Percentiles rank a stretch among this genome's conserved stretches.
These are phyloP conservation scores for Saccopteryx leptura DNA, from an alignment of 2,113 vertebrate genomes.

Conservation along the genomic window DNA sequence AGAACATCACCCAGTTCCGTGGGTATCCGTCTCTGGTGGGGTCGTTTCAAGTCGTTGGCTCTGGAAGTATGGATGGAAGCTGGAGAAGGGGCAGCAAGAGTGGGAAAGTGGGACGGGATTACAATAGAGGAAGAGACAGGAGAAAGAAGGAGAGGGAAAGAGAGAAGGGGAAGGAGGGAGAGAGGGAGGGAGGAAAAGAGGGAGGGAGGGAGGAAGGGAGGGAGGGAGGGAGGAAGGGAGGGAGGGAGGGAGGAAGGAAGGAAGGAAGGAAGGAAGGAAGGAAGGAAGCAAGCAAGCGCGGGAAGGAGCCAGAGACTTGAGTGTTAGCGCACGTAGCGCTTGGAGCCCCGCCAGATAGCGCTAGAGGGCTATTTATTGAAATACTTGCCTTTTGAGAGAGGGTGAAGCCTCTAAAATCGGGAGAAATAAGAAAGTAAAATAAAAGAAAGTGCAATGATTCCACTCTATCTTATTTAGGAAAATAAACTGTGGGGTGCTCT, in stretches of 20 bases:
- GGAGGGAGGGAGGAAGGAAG: not conserved
- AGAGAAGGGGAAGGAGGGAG: not conserved
- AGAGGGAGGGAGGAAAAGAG: not conserved
- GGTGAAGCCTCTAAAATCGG: conserved; percentile 67
- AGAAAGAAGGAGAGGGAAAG: not conserved
- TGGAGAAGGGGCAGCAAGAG: not conserved
- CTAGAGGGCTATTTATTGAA: conserved; percentile 93
- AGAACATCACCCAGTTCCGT: not conserved
- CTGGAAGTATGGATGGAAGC: not conserved
- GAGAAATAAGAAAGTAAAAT: conserved; percentile 68
- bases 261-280: not conserved
- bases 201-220: not conserved
- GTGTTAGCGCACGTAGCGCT: not conserved
- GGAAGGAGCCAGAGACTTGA: not conserved
- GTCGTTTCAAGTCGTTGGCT: not conserved
- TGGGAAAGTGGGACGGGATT: not conserved
- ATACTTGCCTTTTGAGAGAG: conserved; percentile 3
- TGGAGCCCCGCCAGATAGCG: conserved; percentile 96
- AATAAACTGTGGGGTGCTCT: not conserved
- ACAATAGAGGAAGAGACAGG: not conserved
- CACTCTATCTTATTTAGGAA: not conserved
- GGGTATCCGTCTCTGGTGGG: not conserved
- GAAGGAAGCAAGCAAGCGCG: not conserved
- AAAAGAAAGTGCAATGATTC: not conserved
- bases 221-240: not conserved